Conservation (phyloP, 53 echinoderm and acorn worm genomes). For the Zoroaster sp. region DNA sequence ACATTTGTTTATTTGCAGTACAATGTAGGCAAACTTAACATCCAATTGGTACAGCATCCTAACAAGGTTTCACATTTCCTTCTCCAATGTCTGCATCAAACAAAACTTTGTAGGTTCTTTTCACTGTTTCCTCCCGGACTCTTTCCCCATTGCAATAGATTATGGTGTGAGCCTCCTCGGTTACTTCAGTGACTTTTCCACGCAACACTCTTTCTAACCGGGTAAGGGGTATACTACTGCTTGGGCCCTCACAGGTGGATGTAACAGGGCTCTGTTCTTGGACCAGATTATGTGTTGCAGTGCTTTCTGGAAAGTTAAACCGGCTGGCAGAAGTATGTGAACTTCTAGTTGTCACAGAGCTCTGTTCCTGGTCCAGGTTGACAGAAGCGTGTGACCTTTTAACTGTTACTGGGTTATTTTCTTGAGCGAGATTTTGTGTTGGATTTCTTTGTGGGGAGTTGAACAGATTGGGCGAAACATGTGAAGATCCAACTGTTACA, state of each 20-base stretch:
- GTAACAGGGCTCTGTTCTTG: slow-evolving; percentile 9
- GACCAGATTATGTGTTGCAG: not conserved
- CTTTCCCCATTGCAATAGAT: slow-evolving; percentile 4
- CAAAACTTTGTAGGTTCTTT: slow-evolving; percentile 29
- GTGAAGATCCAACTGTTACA: not conserved
- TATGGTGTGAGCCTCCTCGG: slow-evolving; percentile 29
- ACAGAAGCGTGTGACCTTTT: not conserved
- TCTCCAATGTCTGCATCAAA: slow-evolving; percentile 37
- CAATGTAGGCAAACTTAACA: not conserved
- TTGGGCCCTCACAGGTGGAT: slow-evolving; percentile 15
- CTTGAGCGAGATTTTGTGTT: not conserved
- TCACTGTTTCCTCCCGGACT: slow-evolving; percentile 24
- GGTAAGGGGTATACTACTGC: not conserved
- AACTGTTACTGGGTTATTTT: not conserved
- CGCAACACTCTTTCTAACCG: slow-evolving; percentile 19
- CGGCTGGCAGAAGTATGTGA: too few relatives aligned
- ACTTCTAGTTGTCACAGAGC: too few relatives aligned
- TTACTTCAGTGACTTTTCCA: slow-evolving; percentile 16
- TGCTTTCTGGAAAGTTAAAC: too few relatives aligned
- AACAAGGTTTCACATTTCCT: not conserved
- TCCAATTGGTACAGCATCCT: not conserved
- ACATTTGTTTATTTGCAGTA: too few relatives aligned
- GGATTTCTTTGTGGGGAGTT: not conserved
- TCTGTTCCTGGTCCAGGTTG: not conserved
- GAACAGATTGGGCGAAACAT: not conserved